phyloP scores from a whole-genome alignment of 2,113 vertebrate species.

The Petromus typicus region DNA sequence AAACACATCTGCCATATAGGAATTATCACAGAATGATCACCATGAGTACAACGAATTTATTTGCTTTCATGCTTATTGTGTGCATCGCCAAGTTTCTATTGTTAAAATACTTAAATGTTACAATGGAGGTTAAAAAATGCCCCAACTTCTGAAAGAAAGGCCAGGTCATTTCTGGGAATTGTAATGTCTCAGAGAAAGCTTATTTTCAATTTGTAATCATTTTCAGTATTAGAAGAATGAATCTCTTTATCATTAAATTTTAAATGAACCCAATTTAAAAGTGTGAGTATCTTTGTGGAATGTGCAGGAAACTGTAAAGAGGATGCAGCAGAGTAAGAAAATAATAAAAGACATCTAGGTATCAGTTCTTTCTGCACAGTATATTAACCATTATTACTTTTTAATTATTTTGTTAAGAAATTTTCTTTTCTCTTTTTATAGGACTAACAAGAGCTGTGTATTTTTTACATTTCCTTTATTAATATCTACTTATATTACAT shows the following conservation, averaged over 20 bases:
- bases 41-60: conserved; percentile 82
- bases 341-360: not conserved
- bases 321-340: not conserved
- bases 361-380: not conserved
- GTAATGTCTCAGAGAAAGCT: conserved; percentile 1
- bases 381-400: not conserved
- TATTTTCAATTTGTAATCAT: not conserved
- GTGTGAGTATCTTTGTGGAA: not conserved
- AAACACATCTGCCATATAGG: conserved; percentile 83
- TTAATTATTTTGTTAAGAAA: not conserved
- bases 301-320: not conserved
- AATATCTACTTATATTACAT: not conserved
- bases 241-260: not conserved
- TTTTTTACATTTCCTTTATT: not conserved
- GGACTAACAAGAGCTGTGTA: not conserved
- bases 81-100: conserved; percentile 77
- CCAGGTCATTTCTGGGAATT: conserved; percentile 4
- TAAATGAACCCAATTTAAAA: not conserved
- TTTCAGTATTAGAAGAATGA: not conserved
- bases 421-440: not conserved
- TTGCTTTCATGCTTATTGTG: conserved; percentile 82
- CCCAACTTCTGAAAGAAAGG: not conserved
- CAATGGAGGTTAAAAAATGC: conserved; percentile 49
- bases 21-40: conserved; percentile 82
- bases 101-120: conserved; percentile 82